phyloP scores from a whole-genome alignment of 2,113 vertebrate species.

The Pelusios castaneus region DNA sequence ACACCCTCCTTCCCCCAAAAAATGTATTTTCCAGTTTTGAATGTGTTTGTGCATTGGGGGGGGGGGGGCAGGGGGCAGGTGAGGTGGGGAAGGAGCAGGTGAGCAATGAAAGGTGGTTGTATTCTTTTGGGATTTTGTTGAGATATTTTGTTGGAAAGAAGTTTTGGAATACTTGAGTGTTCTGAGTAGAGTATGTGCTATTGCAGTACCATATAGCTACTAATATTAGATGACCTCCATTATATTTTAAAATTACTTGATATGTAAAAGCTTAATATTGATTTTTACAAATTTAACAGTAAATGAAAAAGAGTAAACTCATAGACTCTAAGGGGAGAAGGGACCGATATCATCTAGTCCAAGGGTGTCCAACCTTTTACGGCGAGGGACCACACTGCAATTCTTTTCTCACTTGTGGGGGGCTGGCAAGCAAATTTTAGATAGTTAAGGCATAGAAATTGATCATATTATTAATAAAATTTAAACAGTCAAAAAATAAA shows the following conservation, averaged over 20 bases:
- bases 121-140: neutral
- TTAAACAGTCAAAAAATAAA: too few relatives aligned
- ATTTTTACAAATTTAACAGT: neutral
- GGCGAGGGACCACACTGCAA: too few relatives aligned
- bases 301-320: neutral
- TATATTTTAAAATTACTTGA: neutral
- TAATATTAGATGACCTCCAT: neutral
- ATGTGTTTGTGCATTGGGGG: accelerated
- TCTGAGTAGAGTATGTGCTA: neutral
- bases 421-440: too few relatives aligned
- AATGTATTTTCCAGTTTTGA: neutral
- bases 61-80: neutral
- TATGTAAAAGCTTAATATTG: neutral
- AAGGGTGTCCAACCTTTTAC: too few relatives aligned
- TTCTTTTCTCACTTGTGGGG: too few relatives aligned
- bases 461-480: too few relatives aligned
- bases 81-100: neutral
- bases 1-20: neutral
- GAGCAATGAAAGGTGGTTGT: neutral
- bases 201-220: neutral
- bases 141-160: neutral
- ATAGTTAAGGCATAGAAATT: too few relatives aligned
- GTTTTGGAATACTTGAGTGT: neutral
- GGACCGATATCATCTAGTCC: too few relatives aligned
- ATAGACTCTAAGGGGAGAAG: too few relatives aligned